Evolutionary conservation across 2,888 invertebrate genomes (phyloP), one percentile per base, ranked within the genome.

Genomic region (Thyatira batis): DNA sequence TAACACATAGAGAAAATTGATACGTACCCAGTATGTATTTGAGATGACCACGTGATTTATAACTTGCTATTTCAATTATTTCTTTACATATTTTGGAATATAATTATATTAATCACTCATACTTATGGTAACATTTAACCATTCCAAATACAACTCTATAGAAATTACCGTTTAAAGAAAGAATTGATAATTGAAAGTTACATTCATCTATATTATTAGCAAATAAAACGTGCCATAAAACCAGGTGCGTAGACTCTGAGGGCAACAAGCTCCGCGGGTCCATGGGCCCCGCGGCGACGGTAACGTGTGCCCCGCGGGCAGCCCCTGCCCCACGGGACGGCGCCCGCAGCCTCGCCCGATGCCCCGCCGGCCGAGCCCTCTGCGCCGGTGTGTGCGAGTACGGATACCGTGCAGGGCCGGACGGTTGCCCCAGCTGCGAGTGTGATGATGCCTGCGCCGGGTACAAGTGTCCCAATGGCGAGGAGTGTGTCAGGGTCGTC

Each of bases 331-430:
- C 39, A 17, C 2, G 3, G 13, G 8, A n/a, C 13, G 39, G 39
- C 39, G 23, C 3, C 8, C 39, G 39, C 17, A 39, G 39, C 39
- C 13, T 39, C 13, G n/a, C 6, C 8, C 13, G 17, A 17, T 23
- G 23, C 23, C 23, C 23, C 23, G 23, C 23, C 23, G 23, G 23
- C 23, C 92, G 93, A 5, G 93, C 95, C 3, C 94, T 97, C 49
- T 97, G 97, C 74, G 96, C 96, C 0, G 95, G 95, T 2, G 94
- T 96, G 46, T 97, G 97, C 71, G 96, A 97, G 78, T 97, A 96
- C 69, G 97, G 97, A 0, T 97, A 96, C 80, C 95, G 95, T 84
- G 93, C 93, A 2, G 89, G 88, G 0, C 82, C 89, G 6, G 92
- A 94, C 50, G 97, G 96, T 0, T 97, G 97, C 70, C 95, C 96